Percentiles rank a stretch among this genome's conserved stretches.
Conservation (phyloP, 2,797 vertebrate genomes). For the Chelon auratus region DNA sequence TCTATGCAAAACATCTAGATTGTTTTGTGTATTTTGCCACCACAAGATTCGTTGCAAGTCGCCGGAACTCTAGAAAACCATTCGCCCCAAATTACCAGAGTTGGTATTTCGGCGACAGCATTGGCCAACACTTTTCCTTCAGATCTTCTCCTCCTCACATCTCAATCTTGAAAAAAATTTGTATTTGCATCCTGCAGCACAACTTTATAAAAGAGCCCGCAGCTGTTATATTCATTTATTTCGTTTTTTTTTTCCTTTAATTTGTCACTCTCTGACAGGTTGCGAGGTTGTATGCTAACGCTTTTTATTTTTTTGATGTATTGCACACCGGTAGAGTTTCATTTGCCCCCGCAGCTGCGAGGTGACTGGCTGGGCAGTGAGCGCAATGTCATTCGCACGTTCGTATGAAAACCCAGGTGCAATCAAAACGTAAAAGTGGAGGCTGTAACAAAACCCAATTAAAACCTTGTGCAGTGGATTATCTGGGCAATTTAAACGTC, state of each 20-base stretch:
- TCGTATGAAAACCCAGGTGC: constrained; percentile 15
- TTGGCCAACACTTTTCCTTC: no score
- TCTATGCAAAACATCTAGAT: no score
- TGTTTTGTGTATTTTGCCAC: no score
- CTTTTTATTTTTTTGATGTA: not conserved
- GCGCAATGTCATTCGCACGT: constrained; percentile 23
- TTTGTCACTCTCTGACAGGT: constrained; percentile 22
- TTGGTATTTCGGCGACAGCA: no score
- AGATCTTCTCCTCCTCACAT: no score
- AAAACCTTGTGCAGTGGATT: constrained; percentile 1
- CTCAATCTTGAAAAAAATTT: no score
- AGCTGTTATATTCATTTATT: not conserved
- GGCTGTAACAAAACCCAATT: constrained; percentile 13
- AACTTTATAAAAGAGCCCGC: not conserved
- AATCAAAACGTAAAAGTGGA: constrained; percentile 13
- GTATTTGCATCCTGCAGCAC: not conserved
- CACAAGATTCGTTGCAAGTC: no score
- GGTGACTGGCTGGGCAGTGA: constrained; percentile 19
- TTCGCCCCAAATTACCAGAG: no score
- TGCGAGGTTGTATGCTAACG: not conserved
- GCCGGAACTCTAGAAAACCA: no score
- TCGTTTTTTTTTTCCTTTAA: constrained; percentile 9
- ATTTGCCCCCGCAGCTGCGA: constrained; percentile 13
- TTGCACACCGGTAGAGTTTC: constrained; percentile 8
- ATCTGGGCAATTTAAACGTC: constrained; percentile 2